Percentiles rank a stretch among this genome's conserved stretches.
These are phyloP conservation scores for Stenodera caucasica DNA, from an alignment of 2,888 invertebrate genomes.

Conservation along the genomic window DNA sequence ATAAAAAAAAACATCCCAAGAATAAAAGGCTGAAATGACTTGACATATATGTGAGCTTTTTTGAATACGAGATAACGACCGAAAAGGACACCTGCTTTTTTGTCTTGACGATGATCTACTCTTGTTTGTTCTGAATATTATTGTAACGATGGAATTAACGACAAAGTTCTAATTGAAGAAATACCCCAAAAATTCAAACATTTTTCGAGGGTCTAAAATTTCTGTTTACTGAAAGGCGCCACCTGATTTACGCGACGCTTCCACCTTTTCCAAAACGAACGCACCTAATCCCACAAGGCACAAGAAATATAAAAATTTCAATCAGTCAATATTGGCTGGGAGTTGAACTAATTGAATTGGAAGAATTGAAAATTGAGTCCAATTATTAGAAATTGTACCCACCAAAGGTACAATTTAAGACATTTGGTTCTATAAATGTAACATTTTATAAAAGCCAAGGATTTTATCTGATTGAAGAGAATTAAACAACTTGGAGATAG, in stretches of 20 bases:
- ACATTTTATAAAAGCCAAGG: too few relatives aligned
- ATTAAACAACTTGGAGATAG: too few relatives aligned
- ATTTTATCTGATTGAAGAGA: too few relatives aligned
- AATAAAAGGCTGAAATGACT: neutral
- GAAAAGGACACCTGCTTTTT: neutral
- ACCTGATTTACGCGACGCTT: constrained; percentile 15
- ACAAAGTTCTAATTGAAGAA: constrained; percentile 34
- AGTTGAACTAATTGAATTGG: too few relatives aligned
- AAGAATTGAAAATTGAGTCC: too few relatives aligned
- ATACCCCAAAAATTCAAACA: constrained; percentile 3
- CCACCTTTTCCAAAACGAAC: too few relatives aligned
- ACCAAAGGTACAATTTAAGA: too few relatives aligned
- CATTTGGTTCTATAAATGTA: too few relatives aligned
- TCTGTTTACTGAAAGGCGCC: constrained; percentile 25
- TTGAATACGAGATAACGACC: neutral
- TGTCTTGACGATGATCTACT: neutral
- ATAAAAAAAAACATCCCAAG: neutral
- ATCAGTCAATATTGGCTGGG: too few relatives aligned
- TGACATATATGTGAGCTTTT: neutral
- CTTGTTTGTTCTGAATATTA: neutral
- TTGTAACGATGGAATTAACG: constrained; percentile 39
- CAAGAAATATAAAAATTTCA: too few relatives aligned
- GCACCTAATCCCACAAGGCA: too few relatives aligned
- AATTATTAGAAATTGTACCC: too few relatives aligned
- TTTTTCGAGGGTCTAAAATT: constrained; percentile 20